Conservation (phyloP, 1,140 invertebrate species). For the Gonioctena quinquepunctata region DNA sequence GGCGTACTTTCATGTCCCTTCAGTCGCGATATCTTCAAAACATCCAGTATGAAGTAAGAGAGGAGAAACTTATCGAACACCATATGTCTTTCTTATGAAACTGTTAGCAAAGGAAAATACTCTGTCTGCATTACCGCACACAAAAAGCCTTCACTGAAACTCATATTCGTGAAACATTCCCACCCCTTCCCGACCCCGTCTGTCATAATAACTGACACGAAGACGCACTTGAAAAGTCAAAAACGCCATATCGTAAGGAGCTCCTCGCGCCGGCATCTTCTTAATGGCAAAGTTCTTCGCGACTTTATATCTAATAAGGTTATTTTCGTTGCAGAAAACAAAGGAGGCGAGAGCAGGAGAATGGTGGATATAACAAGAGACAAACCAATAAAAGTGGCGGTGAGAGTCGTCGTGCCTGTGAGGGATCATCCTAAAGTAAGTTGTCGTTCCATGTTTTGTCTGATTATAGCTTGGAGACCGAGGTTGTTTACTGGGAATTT, state of each 20-base stretch:
- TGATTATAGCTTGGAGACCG: too few species aligned
- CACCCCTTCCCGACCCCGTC: background rate
- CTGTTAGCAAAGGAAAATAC: too few species aligned
- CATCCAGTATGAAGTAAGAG: too few species aligned
- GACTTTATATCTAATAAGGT: constrained; percentile 12
- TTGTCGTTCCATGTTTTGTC: constrained; percentile 1
- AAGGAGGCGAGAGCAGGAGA: constrained; percentile 23
- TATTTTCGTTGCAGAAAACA: constrained; percentile 31
- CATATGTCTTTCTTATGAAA: too few species aligned
- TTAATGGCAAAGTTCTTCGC: constrained; percentile 3
- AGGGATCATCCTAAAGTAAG: constrained; percentile 81
- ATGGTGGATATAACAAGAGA: constrained; percentile 78
- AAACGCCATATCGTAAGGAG: background rate
- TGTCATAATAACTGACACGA: background rate
- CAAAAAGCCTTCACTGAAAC: background rate
- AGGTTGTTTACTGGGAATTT: too few species aligned
- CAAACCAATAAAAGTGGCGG: constrained; percentile 79
- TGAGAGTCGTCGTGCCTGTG: constrained; percentile 78
- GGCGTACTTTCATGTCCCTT: too few species aligned
- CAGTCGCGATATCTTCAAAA: too few species aligned
- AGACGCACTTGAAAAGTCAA: background rate
- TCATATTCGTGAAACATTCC: background rate
- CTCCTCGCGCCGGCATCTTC: background rate
- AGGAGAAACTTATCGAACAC: too few species aligned
- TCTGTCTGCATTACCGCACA: too few species aligned